Percentiles rank a stretch among this genome's conserved stretches.
Evolutionary conservation across 1,140 invertebrate genomes (phyloP).

Genomic region (Ruditapes philippinarum): DNA sequence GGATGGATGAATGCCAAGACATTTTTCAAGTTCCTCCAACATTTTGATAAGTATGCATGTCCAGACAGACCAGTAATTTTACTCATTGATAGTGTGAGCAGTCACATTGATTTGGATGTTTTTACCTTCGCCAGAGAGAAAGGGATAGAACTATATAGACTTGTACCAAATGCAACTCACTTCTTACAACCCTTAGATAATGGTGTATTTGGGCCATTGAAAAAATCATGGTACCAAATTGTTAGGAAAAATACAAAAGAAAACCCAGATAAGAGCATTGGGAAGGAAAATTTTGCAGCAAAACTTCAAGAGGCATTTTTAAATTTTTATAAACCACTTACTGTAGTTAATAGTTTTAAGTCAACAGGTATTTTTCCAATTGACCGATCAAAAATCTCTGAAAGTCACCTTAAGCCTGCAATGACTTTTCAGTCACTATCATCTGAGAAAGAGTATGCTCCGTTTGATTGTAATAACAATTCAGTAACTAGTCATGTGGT

Average conservation of each 20-base stretch:
- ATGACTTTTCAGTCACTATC: slow-evolving; percentile 32
- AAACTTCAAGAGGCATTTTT: slow-evolving; percentile 67
- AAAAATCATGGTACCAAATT: slow-evolving; percentile 61
- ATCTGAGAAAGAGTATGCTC: neutral
- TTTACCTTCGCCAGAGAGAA: slow-evolving; percentile 55
- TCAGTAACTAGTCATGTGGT: neutral
- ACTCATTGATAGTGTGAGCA: slow-evolving; percentile 68
- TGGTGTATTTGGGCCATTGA: slow-evolving; percentile 66
- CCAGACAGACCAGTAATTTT: slow-evolving; percentile 64
- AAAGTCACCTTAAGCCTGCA: slow-evolving; percentile 20
- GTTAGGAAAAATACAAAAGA: slow-evolving; percentile 45
- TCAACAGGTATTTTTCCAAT: slow-evolving; percentile 57
- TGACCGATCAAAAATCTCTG: slow-evolving; percentile 10
- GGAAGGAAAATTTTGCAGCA: slow-evolving; percentile 68
- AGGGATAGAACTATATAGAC: slow-evolving; percentile 60
- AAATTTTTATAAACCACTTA: slow-evolving; percentile 68
- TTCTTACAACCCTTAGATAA: slow-evolving; percentile 68
- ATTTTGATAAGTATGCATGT: slow-evolving; percentile 65
- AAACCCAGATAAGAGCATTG: slow-evolving; percentile 40
- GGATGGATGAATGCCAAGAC: slow-evolving; percentile 64
- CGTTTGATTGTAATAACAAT: neutral
- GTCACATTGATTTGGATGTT: slow-evolving; percentile 49
- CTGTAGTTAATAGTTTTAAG: slow-evolving; percentile 65
- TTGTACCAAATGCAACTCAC: slow-evolving; percentile 68
- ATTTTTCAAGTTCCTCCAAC: slow-evolving; percentile 57